These are phyloP conservation scores for Oasisia sp. DNA, from an alignment of 2,888 invertebrate genomes.

Conservation along the genomic window DNA sequence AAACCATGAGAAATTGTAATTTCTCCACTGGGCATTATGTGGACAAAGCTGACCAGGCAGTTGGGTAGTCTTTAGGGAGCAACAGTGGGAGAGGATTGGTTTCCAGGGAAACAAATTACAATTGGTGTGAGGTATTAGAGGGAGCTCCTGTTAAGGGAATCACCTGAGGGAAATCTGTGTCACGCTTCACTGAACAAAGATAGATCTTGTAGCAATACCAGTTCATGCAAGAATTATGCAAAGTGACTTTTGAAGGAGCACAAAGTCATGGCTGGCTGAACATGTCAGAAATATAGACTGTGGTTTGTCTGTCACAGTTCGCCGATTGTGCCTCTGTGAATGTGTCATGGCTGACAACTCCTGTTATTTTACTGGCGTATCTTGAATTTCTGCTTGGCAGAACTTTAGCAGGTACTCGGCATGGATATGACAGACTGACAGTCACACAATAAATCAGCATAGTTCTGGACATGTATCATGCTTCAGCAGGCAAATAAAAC, in stretches of 20 bases:
- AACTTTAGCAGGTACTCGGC: background rate
- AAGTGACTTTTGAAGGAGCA: constrained; percentile 1
- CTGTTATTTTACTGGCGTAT: background rate
- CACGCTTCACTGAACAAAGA: background rate
- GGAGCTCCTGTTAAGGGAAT: background rate
- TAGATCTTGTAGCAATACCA: background rate
- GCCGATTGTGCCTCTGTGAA: background rate
- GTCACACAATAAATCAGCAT: background rate
- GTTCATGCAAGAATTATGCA: background rate
- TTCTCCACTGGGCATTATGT: background rate
- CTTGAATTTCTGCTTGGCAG: background rate
- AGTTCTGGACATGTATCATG: background rate
- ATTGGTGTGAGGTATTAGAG: background rate
- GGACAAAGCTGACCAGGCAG: background rate
- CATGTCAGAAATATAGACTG: background rate
- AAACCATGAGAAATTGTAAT: constrained; percentile 13
- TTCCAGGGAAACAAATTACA: background rate
- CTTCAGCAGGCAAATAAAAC: background rate
- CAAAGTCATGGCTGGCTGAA: background rate
- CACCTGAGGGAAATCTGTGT: background rate
- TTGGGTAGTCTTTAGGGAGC: background rate
- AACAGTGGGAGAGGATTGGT: background rate
- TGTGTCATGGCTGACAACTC: background rate
- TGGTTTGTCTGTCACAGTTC: background rate
- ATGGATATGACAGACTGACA: background rate